A percentile compares a stretch with the other conserved stretches of the same genome.
These are phyloP conservation scores for Gallinago solitaria DNA, from an alignment of 2,797 vertebrate genomes.

Conservation along the genomic window DNA sequence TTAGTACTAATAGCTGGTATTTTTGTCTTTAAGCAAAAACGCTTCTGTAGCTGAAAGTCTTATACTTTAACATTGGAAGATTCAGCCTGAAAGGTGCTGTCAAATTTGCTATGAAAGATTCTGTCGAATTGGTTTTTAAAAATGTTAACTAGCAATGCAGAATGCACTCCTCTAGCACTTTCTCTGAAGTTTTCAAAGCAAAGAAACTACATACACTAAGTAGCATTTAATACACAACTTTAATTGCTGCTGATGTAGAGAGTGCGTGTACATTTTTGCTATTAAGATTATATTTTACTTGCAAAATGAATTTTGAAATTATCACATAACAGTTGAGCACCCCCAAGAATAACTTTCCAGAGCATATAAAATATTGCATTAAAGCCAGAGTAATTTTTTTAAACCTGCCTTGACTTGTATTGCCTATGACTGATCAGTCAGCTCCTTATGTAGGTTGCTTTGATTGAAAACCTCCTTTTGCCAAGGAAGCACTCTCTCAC, in stretches of 20 bases:
- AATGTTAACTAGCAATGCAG: background rate
- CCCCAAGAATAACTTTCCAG: background rate
- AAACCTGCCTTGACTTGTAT: background rate
- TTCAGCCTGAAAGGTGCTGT: background rate
- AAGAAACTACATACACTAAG: background rate
- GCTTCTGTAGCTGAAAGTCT: background rate
- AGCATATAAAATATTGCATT: background rate
- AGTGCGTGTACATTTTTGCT: background rate
- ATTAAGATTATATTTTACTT: background rate
- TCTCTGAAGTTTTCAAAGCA: background rate
- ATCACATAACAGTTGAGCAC: background rate
- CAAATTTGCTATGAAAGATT: background rate
- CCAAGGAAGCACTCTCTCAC: background rate
- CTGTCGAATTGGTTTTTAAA: background rate
- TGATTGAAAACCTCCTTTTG: conserved; percentile 37
- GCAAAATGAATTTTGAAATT: background rate
- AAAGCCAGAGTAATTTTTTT: background rate
- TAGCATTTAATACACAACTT: background rate
- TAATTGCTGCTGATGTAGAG: background rate
- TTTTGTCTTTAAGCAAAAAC: background rate
- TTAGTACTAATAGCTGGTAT: background rate
- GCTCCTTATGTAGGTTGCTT: background rate
- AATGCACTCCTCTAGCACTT: background rate
- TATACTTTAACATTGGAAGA: background rate
- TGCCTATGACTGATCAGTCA: conserved; percentile 1